phyloP scores from a whole-genome alignment of 2,888 invertebrate species.

The Tipula vernalis region DNA sequence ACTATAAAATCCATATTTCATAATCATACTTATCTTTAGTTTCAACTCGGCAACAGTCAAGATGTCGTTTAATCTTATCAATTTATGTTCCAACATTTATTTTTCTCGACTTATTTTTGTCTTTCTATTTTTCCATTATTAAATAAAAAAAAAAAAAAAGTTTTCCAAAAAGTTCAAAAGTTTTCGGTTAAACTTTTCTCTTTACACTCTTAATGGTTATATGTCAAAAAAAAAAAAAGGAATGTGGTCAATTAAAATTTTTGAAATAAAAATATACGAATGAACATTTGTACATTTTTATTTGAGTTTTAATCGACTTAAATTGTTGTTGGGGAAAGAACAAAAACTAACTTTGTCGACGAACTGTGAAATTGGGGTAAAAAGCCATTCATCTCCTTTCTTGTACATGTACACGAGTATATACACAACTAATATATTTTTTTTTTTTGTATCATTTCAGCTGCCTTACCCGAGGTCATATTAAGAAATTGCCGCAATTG shows the following conservation, averaged over 20 bases:
- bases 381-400: background rate
- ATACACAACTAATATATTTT: background rate
- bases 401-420: background rate
- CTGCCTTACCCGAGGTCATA: slow-evolving; percentile 42
- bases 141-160: background rate
- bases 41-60: background rate
- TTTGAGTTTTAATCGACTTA: background rate
- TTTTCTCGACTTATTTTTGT: background rate
- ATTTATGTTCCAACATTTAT: background rate
- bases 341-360: background rate
- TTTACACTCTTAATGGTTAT: background rate
- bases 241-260: background rate
- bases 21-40: too few relatives aligned
- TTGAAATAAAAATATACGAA: background rate
- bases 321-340: background rate
- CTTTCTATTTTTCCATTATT: background rate
- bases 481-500: slow-evolving; percentile 41
- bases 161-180: background rate
- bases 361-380: background rate
- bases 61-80: background rate
- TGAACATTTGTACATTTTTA: background rate
- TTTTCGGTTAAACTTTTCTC: background rate
- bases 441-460: slow-evolving; percentile 27
- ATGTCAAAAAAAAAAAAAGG: background rate
- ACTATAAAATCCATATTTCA: background rate